These are phyloP conservation scores for Bilobella aurantiaca DNA, from an alignment of 1,140 invertebrate genomes.

Conservation along the genomic window DNA sequence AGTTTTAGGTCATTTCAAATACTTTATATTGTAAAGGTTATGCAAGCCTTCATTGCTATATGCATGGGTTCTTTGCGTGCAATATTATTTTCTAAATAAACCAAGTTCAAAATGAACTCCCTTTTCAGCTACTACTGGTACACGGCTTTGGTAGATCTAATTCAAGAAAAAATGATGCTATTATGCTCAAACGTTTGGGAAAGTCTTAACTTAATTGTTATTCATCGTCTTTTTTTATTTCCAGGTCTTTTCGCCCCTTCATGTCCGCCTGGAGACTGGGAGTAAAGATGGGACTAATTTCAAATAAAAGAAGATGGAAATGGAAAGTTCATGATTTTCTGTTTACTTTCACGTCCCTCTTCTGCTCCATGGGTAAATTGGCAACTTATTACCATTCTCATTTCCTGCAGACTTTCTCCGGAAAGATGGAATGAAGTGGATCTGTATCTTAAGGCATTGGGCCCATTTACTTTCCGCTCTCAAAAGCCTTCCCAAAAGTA, in stretches of 20 bases:
- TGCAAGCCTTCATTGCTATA: background rate
- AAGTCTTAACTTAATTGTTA: background rate
- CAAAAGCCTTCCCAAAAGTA: background rate
- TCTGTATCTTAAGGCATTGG: no score
- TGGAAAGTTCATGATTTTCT: slow-evolving; percentile 5
- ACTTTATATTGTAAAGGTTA: background rate
- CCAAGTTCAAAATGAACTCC: no score
- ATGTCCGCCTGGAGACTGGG: background rate
- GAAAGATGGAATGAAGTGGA: background rate
- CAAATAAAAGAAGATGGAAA: background rate
- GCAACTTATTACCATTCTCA: slow-evolving; percentile 4
- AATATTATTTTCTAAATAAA: background rate
- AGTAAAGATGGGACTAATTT: background rate
- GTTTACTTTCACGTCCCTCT: background rate
- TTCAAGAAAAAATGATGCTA: background rate
- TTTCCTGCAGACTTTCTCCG: background rate
- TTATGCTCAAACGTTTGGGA: background rate
- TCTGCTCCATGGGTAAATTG: background rate
- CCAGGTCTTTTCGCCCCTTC: background rate
- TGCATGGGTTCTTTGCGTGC: background rate
- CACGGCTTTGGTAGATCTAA: background rate
- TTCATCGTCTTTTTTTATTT: background rate
- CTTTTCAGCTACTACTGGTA: no score
- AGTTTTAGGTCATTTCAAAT: no score
- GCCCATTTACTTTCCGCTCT: background rate